Base-by-base conservation (phyloP, 2,797 vertebrate genomes). In the Lagocephalus sceleratus region DNA sequence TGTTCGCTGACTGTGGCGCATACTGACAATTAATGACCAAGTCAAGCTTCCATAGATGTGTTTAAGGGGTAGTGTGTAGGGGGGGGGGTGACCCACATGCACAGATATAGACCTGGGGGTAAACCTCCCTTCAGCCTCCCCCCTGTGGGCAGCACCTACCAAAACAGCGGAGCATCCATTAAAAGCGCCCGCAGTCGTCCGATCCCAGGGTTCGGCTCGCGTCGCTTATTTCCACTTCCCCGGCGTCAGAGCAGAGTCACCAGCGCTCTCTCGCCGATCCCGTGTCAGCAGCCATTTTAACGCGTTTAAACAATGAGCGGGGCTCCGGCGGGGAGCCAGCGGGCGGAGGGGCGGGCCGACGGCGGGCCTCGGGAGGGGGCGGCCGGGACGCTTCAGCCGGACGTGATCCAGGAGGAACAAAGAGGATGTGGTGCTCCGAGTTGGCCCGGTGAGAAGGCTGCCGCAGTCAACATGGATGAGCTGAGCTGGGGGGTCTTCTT, bases 281-380 rank as follows among this genome's bases (percentile, higher is more conserved):
- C 45, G 47, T 64, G 67, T 71, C 70, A 86, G 90, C 91, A 91
- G 91, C 91, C 90, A 91, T 92, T 90, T 92, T 92, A 88, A 81
- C 77, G 72, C 83, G 81, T 88, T n/a, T n/a, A 88, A 89, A 91
- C 86, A 88, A 78, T 35, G 32, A 14, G 2, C 32, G 32, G 32
- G 32, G 14, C 32, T 35, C 14, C 32, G 10, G 12, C 32, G 3
- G 14, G 10, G 4, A 35, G 32, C 6, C 32, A 35, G 29, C 5
- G 11, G 14, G 32, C 6, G 6, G 32, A 12, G 32, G 32, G 32
- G 14, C 32, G 32, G 32, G 32, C 32, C 6, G 32, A 35, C 32
- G 32, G 32, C 32, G 32, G 14, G 14, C 14, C 14, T 35, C 32
- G 32, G 32, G 32, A 12, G 32, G 14, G 6, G 47, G 63, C 19